These are phyloP conservation scores for Andrena chrysosceles DNA, from an alignment of 2,888 invertebrate species.

Conservation along the genomic window DNA sequence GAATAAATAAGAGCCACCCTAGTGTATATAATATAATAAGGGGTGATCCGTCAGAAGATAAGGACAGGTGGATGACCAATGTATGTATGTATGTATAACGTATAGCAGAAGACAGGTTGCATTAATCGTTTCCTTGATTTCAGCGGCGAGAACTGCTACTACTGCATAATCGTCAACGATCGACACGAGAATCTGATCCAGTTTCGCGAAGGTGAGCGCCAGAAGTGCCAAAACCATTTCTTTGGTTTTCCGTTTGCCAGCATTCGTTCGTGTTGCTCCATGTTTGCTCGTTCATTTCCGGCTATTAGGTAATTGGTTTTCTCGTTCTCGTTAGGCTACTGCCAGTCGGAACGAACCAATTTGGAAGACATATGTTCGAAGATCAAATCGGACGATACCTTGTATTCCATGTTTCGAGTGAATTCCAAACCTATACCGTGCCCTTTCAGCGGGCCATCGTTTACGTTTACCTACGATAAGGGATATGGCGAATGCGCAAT, in stretches of 20 bases:
- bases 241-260: conserved; percentile 22
- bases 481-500: conserved; percentile 91
- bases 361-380: conserved; percentile 88
- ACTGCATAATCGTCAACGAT: conserved; percentile 86
- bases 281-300: conserved; percentile 39
- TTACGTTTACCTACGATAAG: conserved; percentile 92
- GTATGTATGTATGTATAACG: no score
- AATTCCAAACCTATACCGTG: conserved; percentile 90
- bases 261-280: conserved; percentile 44
- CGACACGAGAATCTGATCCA: conserved; percentile 87
- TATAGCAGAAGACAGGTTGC: neutral
- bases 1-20: no score
- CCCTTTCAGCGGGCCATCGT: conserved; percentile 93
- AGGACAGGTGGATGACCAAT: neutral
- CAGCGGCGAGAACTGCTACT: conserved; percentile 85
- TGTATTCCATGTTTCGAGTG: conserved; percentile 91
- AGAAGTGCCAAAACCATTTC: conserved; percentile 71
- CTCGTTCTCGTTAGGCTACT: conserved; percentile 85
- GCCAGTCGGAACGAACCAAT: conserved; percentile 86
- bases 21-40: neutral
- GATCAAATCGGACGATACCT: conserved; percentile 90
- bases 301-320: neutral
- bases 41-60: neutral
- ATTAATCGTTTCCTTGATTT: conserved; percentile 62
- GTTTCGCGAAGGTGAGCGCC: conserved; percentile 86